These are phyloP conservation scores for Coreius guichenoti DNA, from an alignment of 2,797 vertebrate species.

Conservation along the genomic window DNA sequence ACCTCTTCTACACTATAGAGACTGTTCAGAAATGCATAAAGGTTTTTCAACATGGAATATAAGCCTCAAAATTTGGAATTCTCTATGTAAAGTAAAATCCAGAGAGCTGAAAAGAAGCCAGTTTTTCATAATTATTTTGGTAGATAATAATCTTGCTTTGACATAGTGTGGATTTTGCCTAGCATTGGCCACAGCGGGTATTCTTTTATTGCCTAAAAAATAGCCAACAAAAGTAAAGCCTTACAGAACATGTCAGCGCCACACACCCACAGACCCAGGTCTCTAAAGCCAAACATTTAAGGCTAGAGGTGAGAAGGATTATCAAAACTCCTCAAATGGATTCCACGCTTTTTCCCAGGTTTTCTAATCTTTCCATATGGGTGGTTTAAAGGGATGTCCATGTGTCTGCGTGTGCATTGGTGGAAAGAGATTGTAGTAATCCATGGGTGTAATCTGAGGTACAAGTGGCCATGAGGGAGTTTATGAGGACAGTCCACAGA, in stretches of 20 bases:
- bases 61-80: not conserved
- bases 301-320: slow-evolving; percentile 55
- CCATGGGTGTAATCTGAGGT: slow-evolving; percentile 76
- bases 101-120: not conserved
- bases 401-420: slow-evolving; percentile 48
- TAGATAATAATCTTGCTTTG: slow-evolving; percentile 1
- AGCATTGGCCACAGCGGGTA: not conserved
- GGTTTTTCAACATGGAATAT: slow-evolving; percentile 5
- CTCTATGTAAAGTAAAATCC: not conserved
- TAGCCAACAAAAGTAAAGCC: slow-evolving; percentile 19
- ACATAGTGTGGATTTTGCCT: not conserved
- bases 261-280: slow-evolving; percentile 29
- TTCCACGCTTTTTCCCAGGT: slow-evolving; percentile 43
- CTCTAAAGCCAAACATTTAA: slow-evolving; percentile 50
- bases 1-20: slow-evolving; percentile 28
- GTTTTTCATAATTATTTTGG: not conserved
- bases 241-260: slow-evolving; percentile 30
- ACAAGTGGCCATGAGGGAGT: slow-evolving; percentile 78
- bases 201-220: slow-evolving; percentile 31
- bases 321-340: slow-evolving; percentile 53
- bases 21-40: slow-evolving; percentile 20
- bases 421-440: slow-evolving; percentile 79
- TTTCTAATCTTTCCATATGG: slow-evolving; percentile 53
- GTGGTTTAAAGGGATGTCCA: slow-evolving; percentile 48
- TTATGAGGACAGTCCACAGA: slow-evolving; percentile 51